Conservation (phyloP, 2,888 invertebrate species). For the Bombylius discolor region DNA sequence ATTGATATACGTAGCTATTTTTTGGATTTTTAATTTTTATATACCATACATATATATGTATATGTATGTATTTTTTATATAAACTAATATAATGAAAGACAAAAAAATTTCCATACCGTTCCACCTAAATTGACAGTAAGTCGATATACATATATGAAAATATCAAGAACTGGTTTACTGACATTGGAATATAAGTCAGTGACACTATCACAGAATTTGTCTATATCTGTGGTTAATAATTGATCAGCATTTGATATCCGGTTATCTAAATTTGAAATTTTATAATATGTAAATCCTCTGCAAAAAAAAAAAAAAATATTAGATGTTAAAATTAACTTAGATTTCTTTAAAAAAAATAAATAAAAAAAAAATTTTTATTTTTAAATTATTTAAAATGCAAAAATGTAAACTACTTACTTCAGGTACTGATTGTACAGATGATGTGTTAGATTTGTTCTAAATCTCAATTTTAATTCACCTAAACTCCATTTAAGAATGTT, state of each 20-base stretch:
- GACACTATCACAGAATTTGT: constrained; percentile 92
- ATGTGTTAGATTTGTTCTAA: constrained; percentile 77
- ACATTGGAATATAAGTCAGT: constrained; percentile 94
- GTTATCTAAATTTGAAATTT: constrained; percentile 90
- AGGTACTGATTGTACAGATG: constrained; percentile 85
- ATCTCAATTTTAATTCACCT: constrained; percentile 80
- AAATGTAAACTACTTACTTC: constrained; percentile 47
- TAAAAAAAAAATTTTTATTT: neutral
- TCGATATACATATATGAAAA: constrained; percentile 83
- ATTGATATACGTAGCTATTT: too few species aligned
- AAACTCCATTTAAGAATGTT: constrained; percentile 89
- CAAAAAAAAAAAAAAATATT: constrained; percentile 14
- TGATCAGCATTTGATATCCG: constrained; percentile 94
- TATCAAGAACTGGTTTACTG: constrained; percentile 90
- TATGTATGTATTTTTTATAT: too few species aligned
- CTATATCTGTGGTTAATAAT: constrained; percentile 88
- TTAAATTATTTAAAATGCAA: neutral
- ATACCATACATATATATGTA: too few species aligned
- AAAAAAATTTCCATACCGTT: constrained; percentile 41
- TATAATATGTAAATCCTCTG: constrained; percentile 90
- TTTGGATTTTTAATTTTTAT: too few species aligned
- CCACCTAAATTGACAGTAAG: constrained; percentile 76
- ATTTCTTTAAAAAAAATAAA: neutral
- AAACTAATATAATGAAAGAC: too few species aligned
- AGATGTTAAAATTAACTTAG: too few species aligned